phyloP scores from a whole-genome alignment of 2,113 vertebrate genomes.

The Nothobranchius furzeri region DNA sequence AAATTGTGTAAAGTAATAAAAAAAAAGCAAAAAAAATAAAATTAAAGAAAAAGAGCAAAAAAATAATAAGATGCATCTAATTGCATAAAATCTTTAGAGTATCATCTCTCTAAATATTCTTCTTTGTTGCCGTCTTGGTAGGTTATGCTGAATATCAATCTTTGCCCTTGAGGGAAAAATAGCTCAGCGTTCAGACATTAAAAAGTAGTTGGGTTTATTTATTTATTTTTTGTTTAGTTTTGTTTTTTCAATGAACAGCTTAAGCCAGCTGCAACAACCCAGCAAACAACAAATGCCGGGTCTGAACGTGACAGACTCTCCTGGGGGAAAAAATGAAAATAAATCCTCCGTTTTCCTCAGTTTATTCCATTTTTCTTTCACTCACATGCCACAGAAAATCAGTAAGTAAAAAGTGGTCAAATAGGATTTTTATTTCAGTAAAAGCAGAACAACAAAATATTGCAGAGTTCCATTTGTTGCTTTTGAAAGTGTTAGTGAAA shows the following conservation, averaged over 20 bases:
- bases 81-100: slow-evolving; percentile 65
- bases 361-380: not conserved
- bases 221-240: too few relatives aligned
- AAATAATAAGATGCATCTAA: slow-evolving; percentile 40
- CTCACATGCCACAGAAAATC: slow-evolving; percentile 4
- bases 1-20: slow-evolving; percentile 50
- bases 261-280: slow-evolving; percentile 56
- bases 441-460: not conserved
- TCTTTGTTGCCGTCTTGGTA: slow-evolving; percentile 64
- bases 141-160: slow-evolving; percentile 71
- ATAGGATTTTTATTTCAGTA: slow-evolving; percentile 9
- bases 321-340: slow-evolving; percentile 24
- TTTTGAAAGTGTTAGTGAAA: slow-evolving; percentile 36
- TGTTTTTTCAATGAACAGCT: slow-evolving; percentile 67
- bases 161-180: slow-evolving; percentile 64
- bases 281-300: slow-evolving; percentile 56
- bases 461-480: not conserved
- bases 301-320: slow-evolving; percentile 56
- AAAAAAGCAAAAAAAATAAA: slow-evolving; percentile 33
- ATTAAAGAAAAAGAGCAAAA: slow-evolving; percentile 1
- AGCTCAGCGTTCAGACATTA: slow-evolving; percentile 68
- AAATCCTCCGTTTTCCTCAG: slow-evolving; percentile 19
- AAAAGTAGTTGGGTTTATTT: slow-evolving; percentile 58
- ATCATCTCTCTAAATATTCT: slow-evolving; percentile 56
- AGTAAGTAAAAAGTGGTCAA: slow-evolving; percentile 10